These are phyloP conservation scores for Pelecanoides urinatrix DNA, from an alignment of 2,113 vertebrate genomes.

Conservation along the genomic window DNA sequence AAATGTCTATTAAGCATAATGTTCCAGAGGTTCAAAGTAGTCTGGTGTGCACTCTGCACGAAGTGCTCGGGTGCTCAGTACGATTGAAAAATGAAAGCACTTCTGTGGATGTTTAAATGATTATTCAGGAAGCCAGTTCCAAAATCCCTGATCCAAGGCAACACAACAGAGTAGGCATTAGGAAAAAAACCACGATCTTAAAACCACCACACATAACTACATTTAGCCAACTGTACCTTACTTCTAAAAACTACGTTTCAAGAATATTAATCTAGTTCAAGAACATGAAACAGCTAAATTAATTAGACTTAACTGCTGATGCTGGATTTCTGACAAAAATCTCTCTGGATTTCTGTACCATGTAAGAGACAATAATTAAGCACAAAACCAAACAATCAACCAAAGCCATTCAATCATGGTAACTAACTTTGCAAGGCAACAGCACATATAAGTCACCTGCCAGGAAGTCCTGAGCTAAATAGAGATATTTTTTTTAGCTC, in stretches of 20 bases:
- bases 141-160: not conserved
- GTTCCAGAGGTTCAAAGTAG: not conserved
- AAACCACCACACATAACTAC: not conserved
- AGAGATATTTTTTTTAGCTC: not conserved
- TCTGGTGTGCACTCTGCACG: not conserved
- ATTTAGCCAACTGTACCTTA: not conserved
- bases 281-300: not conserved
- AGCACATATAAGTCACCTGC: not conserved
- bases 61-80: not conserved
- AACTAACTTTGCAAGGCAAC: not conserved
- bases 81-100: not conserved
- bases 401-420: not conserved
- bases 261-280: not conserved
- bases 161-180: not conserved
- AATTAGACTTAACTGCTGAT: not conserved
- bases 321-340: not conserved
- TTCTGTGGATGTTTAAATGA: not conserved
- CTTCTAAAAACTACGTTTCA: not conserved
- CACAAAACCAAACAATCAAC: not conserved
- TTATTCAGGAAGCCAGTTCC: not conserved
- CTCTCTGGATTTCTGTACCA: not conserved
- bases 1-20: not conserved
- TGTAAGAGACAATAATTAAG: not conserved
- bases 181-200: not conserved
- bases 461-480: not conserved